Evolutionary conservation across 2,888 invertebrate genomes (phyloP), one percentile per base, ranked within the genome.

Genomic region (Watsonalla cultraria): DNA sequence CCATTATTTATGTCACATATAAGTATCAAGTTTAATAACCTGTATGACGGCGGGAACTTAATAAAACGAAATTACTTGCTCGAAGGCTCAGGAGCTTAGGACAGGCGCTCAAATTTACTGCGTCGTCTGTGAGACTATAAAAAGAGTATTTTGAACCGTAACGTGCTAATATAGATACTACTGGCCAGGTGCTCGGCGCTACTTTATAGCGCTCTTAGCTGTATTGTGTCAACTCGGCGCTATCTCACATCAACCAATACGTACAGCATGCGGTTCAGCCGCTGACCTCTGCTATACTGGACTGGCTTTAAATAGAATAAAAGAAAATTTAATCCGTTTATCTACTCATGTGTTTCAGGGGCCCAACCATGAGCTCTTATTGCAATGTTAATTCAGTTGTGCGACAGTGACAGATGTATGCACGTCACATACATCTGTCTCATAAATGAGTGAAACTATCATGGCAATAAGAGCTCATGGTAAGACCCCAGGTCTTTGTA

Each of bases 11-110:
- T 64, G 67, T 70, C 66, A 62, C 65, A 37, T 37, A 71, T 64
- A 60, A 59, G 55, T 53, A 57, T 56, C 60, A 64, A 65, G 66
- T 73, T 69, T 74, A 78, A 72, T 74, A 74, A 72, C 72, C 66
- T 70, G 68, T 65, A 69, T 64, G 72, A 66, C 56, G 65, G 65
- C 63, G 60, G 60, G 55, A 76, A 82, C 76, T 84, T 84, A 82
- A 85, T 86, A 84, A 83, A 84, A 80, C 73, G 76, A 76, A 80
- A 84, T 84, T 76, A 80, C 81, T 61, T 73, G 65, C 69, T 61
- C 62, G 61, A 57, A 59, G 62, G 76, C 78, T 78, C 68, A 74
- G 65, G 56, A 65, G 76, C 78, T 80, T 70, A 79, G 69, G 66
- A 58, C 69, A 66, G 73, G 73, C 77, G 77, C 80, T 83, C 75